Evolutionary conservation across 2,888 invertebrate species (phyloP).

Genomic region (Lissocephala sabroskyi): DNA sequence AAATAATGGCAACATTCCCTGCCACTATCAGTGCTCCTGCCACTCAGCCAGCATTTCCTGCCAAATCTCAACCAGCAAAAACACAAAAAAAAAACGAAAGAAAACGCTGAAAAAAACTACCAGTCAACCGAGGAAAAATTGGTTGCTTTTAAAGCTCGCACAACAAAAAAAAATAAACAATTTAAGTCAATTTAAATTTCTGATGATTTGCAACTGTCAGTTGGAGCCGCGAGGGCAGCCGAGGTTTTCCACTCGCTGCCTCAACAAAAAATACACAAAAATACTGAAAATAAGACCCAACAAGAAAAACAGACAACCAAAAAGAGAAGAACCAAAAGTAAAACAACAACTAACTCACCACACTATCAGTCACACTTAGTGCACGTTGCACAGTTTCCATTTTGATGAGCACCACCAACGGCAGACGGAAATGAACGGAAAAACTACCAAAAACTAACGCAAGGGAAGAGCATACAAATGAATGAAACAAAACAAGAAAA

Average conservation of each 20-base stretch:
- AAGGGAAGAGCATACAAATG: too few relatives aligned
- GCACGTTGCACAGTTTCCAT: slow-evolving; percentile 60
- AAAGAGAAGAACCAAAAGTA: slow-evolving; percentile 40
- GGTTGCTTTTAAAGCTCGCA: too few relatives aligned
- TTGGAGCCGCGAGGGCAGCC: slow-evolving; percentile 3
- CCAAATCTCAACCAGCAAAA: slow-evolving; percentile 40
- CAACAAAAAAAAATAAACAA: slow-evolving; percentile 46
- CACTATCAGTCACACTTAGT: slow-evolving; percentile 61
- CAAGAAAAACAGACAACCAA: background rate
- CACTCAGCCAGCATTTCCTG: background rate
- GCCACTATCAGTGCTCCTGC: slow-evolving; percentile 22
- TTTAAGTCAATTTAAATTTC: slow-evolving; percentile 63
- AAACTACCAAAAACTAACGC: too few relatives aligned
- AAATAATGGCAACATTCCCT: slow-evolving; percentile 38
- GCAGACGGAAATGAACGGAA: slow-evolving; percentile 31
- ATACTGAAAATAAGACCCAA: background rate
- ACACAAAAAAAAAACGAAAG: slow-evolving; percentile 6
- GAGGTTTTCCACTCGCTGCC: background rate
- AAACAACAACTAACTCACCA: slow-evolving; percentile 57
- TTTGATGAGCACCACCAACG: slow-evolving; percentile 52
- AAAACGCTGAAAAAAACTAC: background rate
- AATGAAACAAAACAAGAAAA: too few relatives aligned
- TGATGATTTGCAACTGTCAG: slow-evolving; percentile 64
- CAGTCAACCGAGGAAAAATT: background rate
- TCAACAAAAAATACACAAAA: background rate